A percentile compares a stretch with the other conserved stretches of the same genome.
phyloP scores from a whole-genome alignment of 2,888 invertebrate species.

The Sepioteuthis lessoniana region DNA sequence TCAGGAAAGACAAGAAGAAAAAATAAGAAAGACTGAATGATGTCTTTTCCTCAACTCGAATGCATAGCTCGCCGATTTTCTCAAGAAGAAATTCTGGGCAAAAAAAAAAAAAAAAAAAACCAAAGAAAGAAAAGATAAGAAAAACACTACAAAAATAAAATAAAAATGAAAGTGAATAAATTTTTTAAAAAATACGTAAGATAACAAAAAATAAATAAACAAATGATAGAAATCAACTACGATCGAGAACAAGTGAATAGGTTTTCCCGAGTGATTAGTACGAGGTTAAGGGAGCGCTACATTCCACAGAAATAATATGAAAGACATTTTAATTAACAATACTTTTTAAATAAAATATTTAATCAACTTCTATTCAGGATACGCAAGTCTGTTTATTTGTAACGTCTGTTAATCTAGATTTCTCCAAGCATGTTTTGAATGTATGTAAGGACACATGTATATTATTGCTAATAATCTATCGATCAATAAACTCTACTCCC shows the following conservation, averaged over 20 bases:
- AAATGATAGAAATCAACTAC: neutral
- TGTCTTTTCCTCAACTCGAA: neutral
- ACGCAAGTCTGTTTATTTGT: neutral
- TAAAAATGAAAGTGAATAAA: too few species aligned
- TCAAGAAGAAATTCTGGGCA: neutral
- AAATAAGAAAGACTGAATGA: neutral
- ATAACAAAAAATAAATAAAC: too few species aligned
- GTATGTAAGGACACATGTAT: neutral
- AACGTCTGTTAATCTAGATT: neutral
- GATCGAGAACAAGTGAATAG: neutral
- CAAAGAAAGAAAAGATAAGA: too few species aligned
- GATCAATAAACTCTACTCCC: neutral
- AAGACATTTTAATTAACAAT: neutral
- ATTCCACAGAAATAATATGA: neutral
- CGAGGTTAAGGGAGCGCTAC: too few species aligned
- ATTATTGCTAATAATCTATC: neutral
- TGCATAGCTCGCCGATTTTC: neutral
- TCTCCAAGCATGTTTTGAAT: neutral
- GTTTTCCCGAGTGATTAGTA: neutral
- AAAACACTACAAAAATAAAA: too few species aligned
- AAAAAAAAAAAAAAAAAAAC: neutral
- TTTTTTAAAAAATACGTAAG: too few species aligned
- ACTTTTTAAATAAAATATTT: neutral
- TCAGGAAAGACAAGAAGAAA: neutral
- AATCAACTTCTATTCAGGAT: neutral